Evolutionary conservation across 1,140 invertebrate species (phyloP).

Genomic region (Drosophila tani): DNA sequence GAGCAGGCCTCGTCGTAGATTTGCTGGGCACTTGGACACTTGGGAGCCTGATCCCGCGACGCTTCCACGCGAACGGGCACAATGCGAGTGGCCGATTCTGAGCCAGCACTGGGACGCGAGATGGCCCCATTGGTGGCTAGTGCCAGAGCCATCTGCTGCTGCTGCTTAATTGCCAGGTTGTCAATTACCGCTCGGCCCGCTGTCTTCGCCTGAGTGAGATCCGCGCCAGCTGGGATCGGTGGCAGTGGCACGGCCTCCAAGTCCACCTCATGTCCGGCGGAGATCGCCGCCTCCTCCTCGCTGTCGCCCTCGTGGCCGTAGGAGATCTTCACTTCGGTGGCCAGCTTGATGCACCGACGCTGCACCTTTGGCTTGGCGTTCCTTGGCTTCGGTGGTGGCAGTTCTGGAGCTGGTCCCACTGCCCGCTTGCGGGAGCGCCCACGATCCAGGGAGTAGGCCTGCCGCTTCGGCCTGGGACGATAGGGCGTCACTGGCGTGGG

Average conservation of each 20-base stretch:
- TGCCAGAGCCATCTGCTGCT: conserved; percentile 71
- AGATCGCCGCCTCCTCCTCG: conserved; percentile 57
- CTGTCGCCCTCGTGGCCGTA: conserved; percentile 72
- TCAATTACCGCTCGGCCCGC: conserved; percentile 50
- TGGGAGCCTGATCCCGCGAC: conserved; percentile 18
- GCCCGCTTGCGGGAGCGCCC: conserved; percentile 52
- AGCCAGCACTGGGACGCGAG: neutral
- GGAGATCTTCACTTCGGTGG: conserved; percentile 76
- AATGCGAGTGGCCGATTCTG: conserved; percentile 34
- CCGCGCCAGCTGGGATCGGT: conserved; percentile 48
- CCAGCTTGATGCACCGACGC: conserved; percentile 73
- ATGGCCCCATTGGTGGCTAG: conserved; percentile 43
- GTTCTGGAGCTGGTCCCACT: conserved; percentile 38
- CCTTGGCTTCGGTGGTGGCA: conserved; percentile 74
- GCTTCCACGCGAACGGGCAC: conserved; percentile 58
- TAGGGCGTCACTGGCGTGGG: conserved; percentile 24
- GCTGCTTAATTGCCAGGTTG: conserved; percentile 72
- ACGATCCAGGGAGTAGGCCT: conserved; percentile 72
- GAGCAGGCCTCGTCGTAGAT: conserved; percentile 77
- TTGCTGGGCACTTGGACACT: conserved; percentile 53
- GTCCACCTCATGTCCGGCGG: conserved; percentile 47
- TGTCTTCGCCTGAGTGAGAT: conserved; percentile 44
- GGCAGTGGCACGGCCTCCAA: conserved; percentile 71
- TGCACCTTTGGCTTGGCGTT: conserved; percentile 57
- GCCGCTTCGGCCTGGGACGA: conserved; percentile 54